Conservation (phyloP, 1,140 invertebrate genomes). For the Tetramorium alpestre region DNA sequence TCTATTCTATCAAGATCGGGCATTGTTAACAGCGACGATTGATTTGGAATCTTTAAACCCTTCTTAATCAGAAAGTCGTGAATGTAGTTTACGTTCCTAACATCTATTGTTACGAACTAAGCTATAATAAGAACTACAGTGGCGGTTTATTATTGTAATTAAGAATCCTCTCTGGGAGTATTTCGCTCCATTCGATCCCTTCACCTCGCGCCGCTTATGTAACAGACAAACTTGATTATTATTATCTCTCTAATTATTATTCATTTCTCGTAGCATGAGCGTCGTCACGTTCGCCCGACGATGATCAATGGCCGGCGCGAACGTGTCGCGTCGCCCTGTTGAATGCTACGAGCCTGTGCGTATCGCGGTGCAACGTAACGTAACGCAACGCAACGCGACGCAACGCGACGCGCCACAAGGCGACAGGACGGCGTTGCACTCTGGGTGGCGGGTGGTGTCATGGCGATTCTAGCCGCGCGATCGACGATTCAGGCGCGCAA, state of each 20-base stretch:
- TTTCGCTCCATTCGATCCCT: background rate
- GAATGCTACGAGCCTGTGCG: slow-evolving; percentile 35
- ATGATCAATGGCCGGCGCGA: slow-evolving; percentile 1
- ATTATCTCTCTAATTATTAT: slow-evolving; percentile 6
- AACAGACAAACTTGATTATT: too few species aligned
- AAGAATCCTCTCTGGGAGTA: too few species aligned
- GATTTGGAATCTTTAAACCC: background rate
- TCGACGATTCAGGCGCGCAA: background rate
- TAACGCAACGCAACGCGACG: background rate
- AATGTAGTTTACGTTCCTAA: background rate
- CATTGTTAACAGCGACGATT: background rate
- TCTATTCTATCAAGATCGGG: background rate
- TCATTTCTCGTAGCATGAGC: slow-evolving; percentile 5
- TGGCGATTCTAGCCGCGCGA: slow-evolving; percentile 1
- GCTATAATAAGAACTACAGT: background rate
- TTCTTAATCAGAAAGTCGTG: background rate
- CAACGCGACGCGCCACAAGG: background rate
- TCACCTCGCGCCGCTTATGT: too few species aligned
- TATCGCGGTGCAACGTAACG: slow-evolving; percentile 3
- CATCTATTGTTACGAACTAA: background rate
- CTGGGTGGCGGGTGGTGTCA: slow-evolving; percentile 35
- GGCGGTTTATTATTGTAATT: background rate
- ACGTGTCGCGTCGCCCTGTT: background rate
- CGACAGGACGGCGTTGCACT: slow-evolving; percentile 1
- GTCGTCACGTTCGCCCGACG: slow-evolving; percentile 11